phyloP scores from a whole-genome alignment of 37 sponge, comb jelly and placozoan species.

The Dysidea cf. avara region DNA sequence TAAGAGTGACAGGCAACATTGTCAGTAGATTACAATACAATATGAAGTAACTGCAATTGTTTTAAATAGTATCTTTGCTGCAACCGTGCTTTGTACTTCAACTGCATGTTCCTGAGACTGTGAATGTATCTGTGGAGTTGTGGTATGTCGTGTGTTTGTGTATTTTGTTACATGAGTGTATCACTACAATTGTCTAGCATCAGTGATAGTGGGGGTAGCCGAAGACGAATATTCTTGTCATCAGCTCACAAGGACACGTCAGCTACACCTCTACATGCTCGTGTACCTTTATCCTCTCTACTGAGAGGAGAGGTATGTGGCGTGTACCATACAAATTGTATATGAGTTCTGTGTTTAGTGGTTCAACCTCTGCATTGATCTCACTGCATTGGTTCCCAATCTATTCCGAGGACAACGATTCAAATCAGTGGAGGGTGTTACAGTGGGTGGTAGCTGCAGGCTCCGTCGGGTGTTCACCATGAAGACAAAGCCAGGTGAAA shows the following conservation, averaged over 20 bases:
- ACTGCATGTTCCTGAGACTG: slow-evolving; percentile 27
- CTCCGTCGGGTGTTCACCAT: slow-evolving; percentile 74
- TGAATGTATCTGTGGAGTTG: slow-evolving; percentile 58
- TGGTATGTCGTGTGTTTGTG: slow-evolving; percentile 27
- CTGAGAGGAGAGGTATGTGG: slow-evolving; percentile 43
- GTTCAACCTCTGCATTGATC: slow-evolving; percentile 69
- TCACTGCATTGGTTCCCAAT: slow-evolving; percentile 50
- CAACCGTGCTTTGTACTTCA: slow-evolving; percentile 71
- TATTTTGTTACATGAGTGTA: too few relatives aligned
- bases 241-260: slow-evolving; percentile 61
- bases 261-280: slow-evolving; percentile 65
- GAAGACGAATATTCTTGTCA: slow-evolving; percentile 75
- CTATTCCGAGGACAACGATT: slow-evolving; percentile 49
- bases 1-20: slow-evolving; percentile 56
- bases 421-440: slow-evolving; percentile 59
- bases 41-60: slow-evolving; percentile 3
- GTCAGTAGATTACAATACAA: slow-evolving; percentile 26
- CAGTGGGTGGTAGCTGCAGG: slow-evolving; percentile 61
- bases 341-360: slow-evolving; percentile 50
- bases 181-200: slow-evolving; percentile 28
- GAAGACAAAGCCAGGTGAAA: slow-evolving; percentile 2
- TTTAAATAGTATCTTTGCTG: slow-evolving; percentile 54
- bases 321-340: neutral
- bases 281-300: slow-evolving; percentile 53
- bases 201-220: slow-evolving; percentile 37